Conservation (phyloP, 2,797 vertebrate genomes). For the Chloroceryle inda region DNA sequence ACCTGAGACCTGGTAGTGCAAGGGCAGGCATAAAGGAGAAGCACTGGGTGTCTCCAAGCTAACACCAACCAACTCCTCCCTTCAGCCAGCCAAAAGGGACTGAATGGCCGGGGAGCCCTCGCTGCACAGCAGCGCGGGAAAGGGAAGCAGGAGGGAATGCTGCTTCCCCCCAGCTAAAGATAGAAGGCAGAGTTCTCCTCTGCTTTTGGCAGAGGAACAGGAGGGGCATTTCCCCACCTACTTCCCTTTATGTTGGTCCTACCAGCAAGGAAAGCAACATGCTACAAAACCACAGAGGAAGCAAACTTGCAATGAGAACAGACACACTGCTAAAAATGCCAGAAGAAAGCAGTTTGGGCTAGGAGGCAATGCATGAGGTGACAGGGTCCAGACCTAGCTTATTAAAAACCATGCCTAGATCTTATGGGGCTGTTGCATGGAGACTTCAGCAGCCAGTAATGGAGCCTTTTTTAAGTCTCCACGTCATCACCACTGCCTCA, state of each 20-base stretch:
- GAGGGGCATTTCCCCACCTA: conserved; percentile 60
- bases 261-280: conserved; percentile 16
- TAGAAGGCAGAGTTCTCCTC: conserved; percentile 47
- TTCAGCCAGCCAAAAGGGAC: not conserved
- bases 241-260: conserved; percentile 50
- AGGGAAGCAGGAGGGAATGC: conserved; percentile 60
- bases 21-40: not conserved
- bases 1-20: not conserved
- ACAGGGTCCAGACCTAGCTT: not conserved
- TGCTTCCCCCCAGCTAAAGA: conserved; percentile 52
- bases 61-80: not conserved
- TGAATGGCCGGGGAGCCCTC: fast-evolving
- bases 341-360: conserved; percentile 5
- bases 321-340: not conserved
- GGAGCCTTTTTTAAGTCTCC: not conserved
- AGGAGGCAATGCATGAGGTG: not conserved
- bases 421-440: not conserved
- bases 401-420: not conserved
- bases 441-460: not conserved
- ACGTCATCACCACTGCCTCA: not conserved
- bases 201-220: conserved; percentile 54
- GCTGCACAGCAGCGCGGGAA: not conserved
- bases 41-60: fast-evolving
- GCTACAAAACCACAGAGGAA: conserved; percentile 60
- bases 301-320: conserved; percentile 15